Conservation (phyloP, 2,113 vertebrate genomes). For the Syngnathus scovelli region DNA sequence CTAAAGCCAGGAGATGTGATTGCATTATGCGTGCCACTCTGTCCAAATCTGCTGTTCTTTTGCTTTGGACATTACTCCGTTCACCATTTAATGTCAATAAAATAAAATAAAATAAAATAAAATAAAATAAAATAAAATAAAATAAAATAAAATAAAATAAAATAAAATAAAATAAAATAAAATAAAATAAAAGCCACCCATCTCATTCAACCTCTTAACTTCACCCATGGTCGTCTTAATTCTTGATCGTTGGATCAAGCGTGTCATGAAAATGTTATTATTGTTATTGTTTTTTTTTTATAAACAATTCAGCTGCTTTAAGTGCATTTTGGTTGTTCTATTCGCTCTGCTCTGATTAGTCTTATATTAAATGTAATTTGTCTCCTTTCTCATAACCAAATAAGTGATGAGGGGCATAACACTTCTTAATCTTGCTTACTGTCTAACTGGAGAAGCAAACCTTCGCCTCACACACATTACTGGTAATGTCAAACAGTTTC, state of each 20-base stretch:
- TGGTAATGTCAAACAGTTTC: neutral
- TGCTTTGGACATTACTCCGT: neutral
- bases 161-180: too few species aligned
- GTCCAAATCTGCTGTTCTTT: slow-evolving; percentile 13
- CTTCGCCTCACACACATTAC: neutral
- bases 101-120: too few species aligned
- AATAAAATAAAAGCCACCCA: too few species aligned
- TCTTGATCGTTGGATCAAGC: too few species aligned
- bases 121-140: too few species aligned
- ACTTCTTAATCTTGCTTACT: neutral
- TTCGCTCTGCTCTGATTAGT: neutral
- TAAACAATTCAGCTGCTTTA: too few species aligned
- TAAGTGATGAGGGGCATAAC: neutral
- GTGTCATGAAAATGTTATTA: too few species aligned
- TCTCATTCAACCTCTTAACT: too few species aligned
- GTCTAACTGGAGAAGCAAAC: neutral
- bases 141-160: too few species aligned
- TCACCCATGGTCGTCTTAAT: too few species aligned
- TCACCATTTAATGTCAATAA: too few species aligned
- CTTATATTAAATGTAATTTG: neutral
- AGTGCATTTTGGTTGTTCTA: neutral
- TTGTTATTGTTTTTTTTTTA: too few species aligned
- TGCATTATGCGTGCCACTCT: slow-evolving; percentile 17
- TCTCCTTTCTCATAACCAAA: neutral
- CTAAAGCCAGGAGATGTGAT: slow-evolving; percentile 40